phyloP scores from a whole-genome alignment of 2,888 invertebrate genomes.

The Tinea pellionella region DNA sequence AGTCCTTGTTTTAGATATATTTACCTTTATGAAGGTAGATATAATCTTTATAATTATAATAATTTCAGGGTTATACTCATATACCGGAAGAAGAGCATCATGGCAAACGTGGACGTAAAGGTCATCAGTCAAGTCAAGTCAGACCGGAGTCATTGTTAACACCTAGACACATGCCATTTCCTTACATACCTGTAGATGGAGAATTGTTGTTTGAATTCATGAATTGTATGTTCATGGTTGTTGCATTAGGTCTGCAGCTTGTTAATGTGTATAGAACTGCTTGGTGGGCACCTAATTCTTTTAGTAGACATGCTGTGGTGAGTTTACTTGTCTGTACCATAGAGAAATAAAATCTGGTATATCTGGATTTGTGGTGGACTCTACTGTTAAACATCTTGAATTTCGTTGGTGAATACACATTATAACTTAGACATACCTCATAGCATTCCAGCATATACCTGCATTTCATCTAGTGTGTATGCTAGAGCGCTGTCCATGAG shows the following conservation, averaged over 20 bases:
- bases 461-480: too few relatives aligned
- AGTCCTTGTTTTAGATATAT: too few relatives aligned
- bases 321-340: slow-evolving; percentile 24
- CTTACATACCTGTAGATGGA: slow-evolving; percentile 80
- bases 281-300: slow-evolving; percentile 97
- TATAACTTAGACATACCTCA: too few relatives aligned
- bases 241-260: slow-evolving; percentile 88
- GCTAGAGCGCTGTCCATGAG: too few relatives aligned
- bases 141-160: not conserved
- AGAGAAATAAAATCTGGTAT: too few relatives aligned
- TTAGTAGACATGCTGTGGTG: slow-evolving; percentile 89
- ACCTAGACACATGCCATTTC: slow-evolving; percentile 84
- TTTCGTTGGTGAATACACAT: too few relatives aligned
- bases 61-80: not conserved
- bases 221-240: slow-evolving; percentile 82
- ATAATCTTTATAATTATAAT: too few relatives aligned
- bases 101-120: not conserved
- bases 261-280: slow-evolving; percentile 94
- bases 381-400: too few relatives aligned
- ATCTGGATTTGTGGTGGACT: too few relatives aligned
- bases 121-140: not conserved
- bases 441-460: too few relatives aligned
- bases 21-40: too few relatives aligned
- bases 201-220: slow-evolving; percentile 88
- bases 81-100: not conserved